Base-by-base conservation (phyloP, 1,140 invertebrate genomes). In the Drosophila serrata region DNA sequence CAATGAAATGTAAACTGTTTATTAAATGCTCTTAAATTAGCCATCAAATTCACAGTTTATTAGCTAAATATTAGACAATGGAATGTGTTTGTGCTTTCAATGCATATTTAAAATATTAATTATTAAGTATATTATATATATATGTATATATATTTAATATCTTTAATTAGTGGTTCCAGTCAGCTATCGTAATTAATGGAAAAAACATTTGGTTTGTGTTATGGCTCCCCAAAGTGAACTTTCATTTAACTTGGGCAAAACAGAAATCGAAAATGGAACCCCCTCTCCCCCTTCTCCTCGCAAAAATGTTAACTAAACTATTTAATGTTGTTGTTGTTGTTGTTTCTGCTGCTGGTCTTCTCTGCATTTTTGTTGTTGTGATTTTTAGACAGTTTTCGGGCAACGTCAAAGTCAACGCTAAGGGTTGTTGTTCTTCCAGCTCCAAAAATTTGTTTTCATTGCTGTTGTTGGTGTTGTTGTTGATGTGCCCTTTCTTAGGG, bases 381-480 rank as follows among this genome's bases (percentile, higher is more conserved):
- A 61, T 43, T 72, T 72, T 72, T 49, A 72, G 68, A 72, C 68
- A 70, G 43, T 72, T 72, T 72, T 72, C 51, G 68, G 43, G 51
- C 51, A 72, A 48, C 68, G 42, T 72, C 68, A 70, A 72, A 72
- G 68, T 70, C 68, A 70, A 70, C 64, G 27, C 46, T 29, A 61
- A 51, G 35, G 61, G 49, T 29, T 56, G 59, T 29, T 58, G 55
- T 59, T 64, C 60, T 51, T 68, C 60, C 60, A 68, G 35, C 37
- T 68, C 12, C 37, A 29, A 17, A 40, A 17, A 49, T 29, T 17
- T 64, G 45, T 42, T 49, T 46, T 27, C 48, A 11, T 12, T 31
- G 45, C 48, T 62, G 15, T 60, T 45, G 24, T 59, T 62, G 15
- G 39, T 45, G 17, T 59, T 62, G 37, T 64, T 24, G 9, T 19